Evolutionary conservation across 2,888 invertebrate species (phyloP).

Genomic region (Serrognathus titanus): DNA sequence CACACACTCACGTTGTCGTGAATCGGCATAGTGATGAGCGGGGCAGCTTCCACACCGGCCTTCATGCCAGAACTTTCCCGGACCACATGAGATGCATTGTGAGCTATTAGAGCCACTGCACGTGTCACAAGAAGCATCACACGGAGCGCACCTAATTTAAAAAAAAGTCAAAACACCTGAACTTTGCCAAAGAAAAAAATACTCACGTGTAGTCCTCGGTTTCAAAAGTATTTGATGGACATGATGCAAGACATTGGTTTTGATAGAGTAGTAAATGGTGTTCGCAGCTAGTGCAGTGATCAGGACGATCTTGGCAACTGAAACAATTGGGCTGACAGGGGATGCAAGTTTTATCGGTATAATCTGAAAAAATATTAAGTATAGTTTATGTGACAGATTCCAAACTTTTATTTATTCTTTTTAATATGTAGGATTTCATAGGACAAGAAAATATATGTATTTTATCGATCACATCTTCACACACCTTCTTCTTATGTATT

Average conservation of each 20-base stretch:
- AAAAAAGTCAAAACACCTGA: background rate
- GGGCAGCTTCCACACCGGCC: slow-evolving; percentile 75
- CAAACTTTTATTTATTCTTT: no score
- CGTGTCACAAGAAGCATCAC: slow-evolving; percentile 76
- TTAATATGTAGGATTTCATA: background rate
- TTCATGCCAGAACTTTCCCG: slow-evolving; percentile 66
- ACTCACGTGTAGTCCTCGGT: slow-evolving; percentile 77
- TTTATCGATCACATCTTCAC: no score
- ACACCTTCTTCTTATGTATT: no score
- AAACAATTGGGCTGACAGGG: slow-evolving; percentile 85
- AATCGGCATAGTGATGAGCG: slow-evolving; percentile 70
- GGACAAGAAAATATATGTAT: no score
- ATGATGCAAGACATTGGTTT: slow-evolving; percentile 78
- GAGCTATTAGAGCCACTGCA: slow-evolving; percentile 74
- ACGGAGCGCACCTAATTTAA: slow-evolving; percentile 64
- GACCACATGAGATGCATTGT: slow-evolving; percentile 78
- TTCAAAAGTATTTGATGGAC: slow-evolving; percentile 78
- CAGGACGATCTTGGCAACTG: slow-evolving; percentile 77
- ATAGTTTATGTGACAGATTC: background rate
- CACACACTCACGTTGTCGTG: slow-evolving; percentile 75
- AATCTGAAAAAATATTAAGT: slow-evolving; percentile 36
- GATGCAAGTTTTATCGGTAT: slow-evolving; percentile 66
- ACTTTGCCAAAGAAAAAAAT: background rate
- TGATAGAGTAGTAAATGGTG: slow-evolving; percentile 81
- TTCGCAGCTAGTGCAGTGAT: slow-evolving; percentile 83